A percentile compares a stretch with the other conserved stretches of the same genome.
phyloP scores from a whole-genome alignment of 2,888 invertebrate genomes.

The Lasioglossum figueresi region DNA sequence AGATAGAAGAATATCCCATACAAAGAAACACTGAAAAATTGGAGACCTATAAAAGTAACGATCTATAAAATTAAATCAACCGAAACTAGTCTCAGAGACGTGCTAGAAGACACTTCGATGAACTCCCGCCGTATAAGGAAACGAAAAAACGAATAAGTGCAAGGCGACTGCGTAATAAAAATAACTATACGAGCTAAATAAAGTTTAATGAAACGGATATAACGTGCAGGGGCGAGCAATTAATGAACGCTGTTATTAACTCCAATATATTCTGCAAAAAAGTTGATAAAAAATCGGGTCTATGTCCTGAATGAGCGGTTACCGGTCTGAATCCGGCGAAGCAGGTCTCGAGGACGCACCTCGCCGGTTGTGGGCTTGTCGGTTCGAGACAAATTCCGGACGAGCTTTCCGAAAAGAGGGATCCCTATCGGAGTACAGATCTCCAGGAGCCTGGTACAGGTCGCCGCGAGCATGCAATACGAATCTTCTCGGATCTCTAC shows the following conservation, averaged over 20 bases:
- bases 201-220: background rate
- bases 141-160: background rate
- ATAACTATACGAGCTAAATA: background rate
- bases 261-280: background rate
- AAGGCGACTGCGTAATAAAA: background rate
- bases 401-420: conserved; percentile 64
- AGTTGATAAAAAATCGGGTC: background rate
- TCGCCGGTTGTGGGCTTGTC: conserved; percentile 11
- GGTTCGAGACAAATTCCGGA: conserved; percentile 65
- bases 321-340: background rate
- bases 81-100: background rate
- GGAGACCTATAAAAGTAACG: too few relatives aligned
- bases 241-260: conserved; percentile 7
- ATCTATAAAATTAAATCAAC: background rate
- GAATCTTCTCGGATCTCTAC: conserved; percentile 63
- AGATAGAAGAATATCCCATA: background rate
- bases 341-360: background rate
- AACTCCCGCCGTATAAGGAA: background rate
- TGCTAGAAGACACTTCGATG: background rate
- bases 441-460: conserved; percentile 60
- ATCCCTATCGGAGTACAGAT: conserved; percentile 72
- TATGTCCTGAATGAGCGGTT: background rate
- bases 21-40: background rate
- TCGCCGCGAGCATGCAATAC: conserved; percentile 61
- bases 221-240: conserved; percentile 3